A percentile compares a stretch with the other conserved stretches of the same genome.
phyloP scores from a whole-genome alignment of 2,113 vertebrate genomes.

The Neogale vison region DNA sequence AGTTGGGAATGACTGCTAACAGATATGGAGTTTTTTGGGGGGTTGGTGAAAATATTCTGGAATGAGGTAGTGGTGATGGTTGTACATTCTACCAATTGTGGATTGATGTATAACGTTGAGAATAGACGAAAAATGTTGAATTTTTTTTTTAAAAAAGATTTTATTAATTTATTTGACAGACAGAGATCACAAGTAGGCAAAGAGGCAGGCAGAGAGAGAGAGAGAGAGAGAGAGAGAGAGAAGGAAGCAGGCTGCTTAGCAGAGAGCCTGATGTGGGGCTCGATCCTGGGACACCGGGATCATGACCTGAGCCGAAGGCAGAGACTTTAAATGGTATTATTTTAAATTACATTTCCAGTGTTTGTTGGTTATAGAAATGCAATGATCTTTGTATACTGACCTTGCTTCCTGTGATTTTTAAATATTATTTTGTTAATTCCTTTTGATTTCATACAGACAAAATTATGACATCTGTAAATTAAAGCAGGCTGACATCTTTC shows the following conservation, averaged over 20 bases:
- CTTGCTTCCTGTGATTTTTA: not conserved
- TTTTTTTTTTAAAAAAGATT: not conserved
- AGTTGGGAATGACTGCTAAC: not conserved
- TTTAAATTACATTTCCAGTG: not conserved
- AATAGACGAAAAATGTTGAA: not conserved
- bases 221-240: too few species aligned
- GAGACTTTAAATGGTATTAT: not conserved
- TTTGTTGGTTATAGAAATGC: not conserved
- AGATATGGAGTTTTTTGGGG: not conserved
- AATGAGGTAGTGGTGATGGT: too few species aligned
- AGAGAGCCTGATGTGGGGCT: too few species aligned
- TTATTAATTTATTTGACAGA: too few species aligned
- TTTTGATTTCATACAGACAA: not conserved
- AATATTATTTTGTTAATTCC: not conserved
- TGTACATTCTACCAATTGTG: not conserved
- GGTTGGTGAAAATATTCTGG: not conserved
- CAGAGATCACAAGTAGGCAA: too few species aligned
- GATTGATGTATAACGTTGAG: not conserved
- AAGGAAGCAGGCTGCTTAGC: too few species aligned
- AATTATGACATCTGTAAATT: not conserved
- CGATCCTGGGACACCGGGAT: fast-evolving
- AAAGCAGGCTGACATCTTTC: not conserved
- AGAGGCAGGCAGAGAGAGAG: too few species aligned
- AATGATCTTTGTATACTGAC: not conserved
- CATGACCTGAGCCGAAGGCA: too few species aligned